Evolutionary conservation across 2,888 invertebrate species (phyloP).

Genomic region (Nephrotoma appendiculata): DNA sequence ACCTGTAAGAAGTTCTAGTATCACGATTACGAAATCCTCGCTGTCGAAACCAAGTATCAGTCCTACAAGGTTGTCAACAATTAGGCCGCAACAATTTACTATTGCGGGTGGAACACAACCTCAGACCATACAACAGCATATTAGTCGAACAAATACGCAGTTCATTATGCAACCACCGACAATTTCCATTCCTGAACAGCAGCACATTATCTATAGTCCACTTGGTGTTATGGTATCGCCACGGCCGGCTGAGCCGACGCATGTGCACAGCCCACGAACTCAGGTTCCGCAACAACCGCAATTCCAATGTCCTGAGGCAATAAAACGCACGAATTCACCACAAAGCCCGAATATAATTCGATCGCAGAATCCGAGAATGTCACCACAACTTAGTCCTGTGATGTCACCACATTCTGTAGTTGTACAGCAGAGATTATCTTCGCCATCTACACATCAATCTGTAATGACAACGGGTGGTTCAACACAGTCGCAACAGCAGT

Average conservation of each 20-base stretch:
- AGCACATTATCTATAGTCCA: constrained; percentile 24
- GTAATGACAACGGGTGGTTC: constrained; percentile 29
- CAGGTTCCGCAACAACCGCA: constrained; percentile 21
- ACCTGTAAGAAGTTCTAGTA: neutral
- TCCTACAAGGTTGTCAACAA: constrained; percentile 12
- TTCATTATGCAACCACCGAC: constrained; percentile 46
- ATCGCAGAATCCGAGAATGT: constrained; percentile 16
- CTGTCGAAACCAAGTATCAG: constrained; percentile 7
- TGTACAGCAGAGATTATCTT: constrained; percentile 13
- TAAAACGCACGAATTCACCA: constrained; percentile 20
- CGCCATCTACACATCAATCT: constrained; percentile 29
- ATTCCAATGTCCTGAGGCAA: constrained; percentile 27
- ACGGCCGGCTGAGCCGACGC: constrained; percentile 29
- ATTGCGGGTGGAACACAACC: constrained; percentile 2
- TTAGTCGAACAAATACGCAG: constrained; percentile 31
- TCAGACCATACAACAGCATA: constrained; percentile 18
- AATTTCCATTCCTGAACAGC: constrained; percentile 47
- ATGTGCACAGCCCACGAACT: constrained; percentile 16
- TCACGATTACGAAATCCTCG: constrained; percentile 7
- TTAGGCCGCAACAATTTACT: neutral
- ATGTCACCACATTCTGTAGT: constrained; percentile 14
- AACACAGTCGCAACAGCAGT: constrained; percentile 36
- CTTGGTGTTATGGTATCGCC: constrained; percentile 26
- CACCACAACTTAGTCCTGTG: constrained; percentile 12
- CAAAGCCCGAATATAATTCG: constrained; percentile 26